Evolutionary conservation across 2,888 invertebrate species (phyloP), one percentile per base, ranked within the genome.

Genomic region (Automeris io): DNA sequence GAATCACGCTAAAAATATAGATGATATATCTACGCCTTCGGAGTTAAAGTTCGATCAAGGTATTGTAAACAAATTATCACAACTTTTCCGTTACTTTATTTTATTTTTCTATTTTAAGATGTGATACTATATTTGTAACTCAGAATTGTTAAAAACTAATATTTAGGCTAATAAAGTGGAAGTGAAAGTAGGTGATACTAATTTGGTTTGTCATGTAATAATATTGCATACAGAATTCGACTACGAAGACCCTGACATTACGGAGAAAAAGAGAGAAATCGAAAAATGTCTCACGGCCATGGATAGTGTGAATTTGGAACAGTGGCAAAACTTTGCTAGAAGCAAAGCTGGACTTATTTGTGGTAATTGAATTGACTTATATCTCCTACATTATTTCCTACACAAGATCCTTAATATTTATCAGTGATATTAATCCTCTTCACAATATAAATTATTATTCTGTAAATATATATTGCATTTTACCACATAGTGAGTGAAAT

Each of bases 11-110:
- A 70, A 75, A 73, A 86, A 86, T 76, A 87, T 87, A 64, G 87
- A 87, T 71, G 87, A 87, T 74, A 87, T 87, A 61, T 78, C 83
- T 70, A 81, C 86, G 68, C 89, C 90, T 62, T 86, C 88, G 24
- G 91, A 92, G 75, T 76, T 92, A 53, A 91, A 89, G 77, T 92
- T 92, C 69, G 92, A 92, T 71, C 88, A 89, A 86, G 89, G 92
- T 92, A 89, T 70, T 72, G 72, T 80, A 80, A 77, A 81, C 77
- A 80, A 47, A 54, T 51, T 50, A 46, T 31, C 47, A 12, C 9
- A 32, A 47, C 45, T 43, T 53, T 58, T 58, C 57, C 33, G 61
- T 57, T 47, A 57, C 54, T 61, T 57, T 45, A 52, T 56, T 18
- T 35, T 45, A 48, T 25, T 39, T 38, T 39, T 38, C 38, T 44